A percentile compares a stretch with the other conserved stretches of the same genome.
Evolutionary conservation across 2,888 invertebrate genomes (phyloP).

Genomic region (Seira sanloemensis): DNA sequence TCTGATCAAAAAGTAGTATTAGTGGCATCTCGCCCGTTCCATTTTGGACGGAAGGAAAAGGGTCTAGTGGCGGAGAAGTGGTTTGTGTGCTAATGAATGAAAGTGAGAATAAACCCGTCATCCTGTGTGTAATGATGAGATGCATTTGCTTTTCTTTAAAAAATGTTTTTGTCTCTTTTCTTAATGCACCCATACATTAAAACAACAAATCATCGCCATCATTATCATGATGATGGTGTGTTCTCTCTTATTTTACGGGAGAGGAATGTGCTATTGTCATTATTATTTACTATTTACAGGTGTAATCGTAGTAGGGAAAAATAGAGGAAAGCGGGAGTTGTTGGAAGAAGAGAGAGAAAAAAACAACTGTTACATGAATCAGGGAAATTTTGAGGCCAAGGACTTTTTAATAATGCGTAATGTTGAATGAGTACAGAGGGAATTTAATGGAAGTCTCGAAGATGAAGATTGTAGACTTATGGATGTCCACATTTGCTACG

Average conservation of each 20-base stretch:
- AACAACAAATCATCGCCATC: slow-evolving; percentile 44
- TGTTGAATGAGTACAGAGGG: not conserved
- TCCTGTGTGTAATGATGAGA: slow-evolving; percentile 29
- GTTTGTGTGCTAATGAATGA: slow-evolving; percentile 62
- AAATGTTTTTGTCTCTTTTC: slow-evolving; percentile 29
- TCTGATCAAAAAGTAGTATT: no score
- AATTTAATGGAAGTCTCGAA: no score
- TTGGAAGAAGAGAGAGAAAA: not conserved
- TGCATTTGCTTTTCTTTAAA: slow-evolving; percentile 34
- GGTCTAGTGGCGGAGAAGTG: slow-evolving; percentile 19
- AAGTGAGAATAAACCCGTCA: slow-evolving; percentile 61
- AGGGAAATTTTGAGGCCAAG: slow-evolving; percentile 42
- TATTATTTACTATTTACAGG: slow-evolving; percentile 47
- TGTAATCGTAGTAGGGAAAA: slow-evolving; percentile 11
- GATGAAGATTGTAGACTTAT: not conserved
- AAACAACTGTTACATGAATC: slow-evolving; percentile 25
- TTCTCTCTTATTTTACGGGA: slow-evolving; percentile 20
- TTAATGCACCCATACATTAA: slow-evolving; percentile 47
- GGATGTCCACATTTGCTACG: not conserved
- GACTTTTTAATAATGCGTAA: slow-evolving; percentile 21
- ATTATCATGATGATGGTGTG: slow-evolving; percentile 43
- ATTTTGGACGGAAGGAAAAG: slow-evolving; percentile 59
- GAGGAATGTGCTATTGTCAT: slow-evolving; percentile 57
- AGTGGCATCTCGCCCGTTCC: no score
- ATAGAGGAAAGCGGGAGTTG: not conserved